phyloP scores from a whole-genome alignment of 2,888 invertebrate genomes.

The Oligia latruncula region DNA sequence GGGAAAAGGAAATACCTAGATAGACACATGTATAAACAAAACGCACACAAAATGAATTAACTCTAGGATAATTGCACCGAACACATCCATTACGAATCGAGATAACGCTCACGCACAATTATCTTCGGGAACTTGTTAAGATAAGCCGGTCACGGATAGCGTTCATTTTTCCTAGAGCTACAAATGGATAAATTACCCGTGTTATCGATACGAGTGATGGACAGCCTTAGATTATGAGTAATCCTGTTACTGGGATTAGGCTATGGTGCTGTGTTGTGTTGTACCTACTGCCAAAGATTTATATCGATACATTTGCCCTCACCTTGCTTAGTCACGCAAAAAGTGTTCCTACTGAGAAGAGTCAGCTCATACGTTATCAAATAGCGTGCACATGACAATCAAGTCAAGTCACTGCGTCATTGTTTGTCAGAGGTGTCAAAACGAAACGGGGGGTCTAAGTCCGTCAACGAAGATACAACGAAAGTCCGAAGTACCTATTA shows the following conservation, averaged over 20 bases:
- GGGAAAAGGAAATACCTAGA: slow-evolving; percentile 23
- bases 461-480: neutral
- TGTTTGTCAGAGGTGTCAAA: neutral
- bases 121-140: slow-evolving; percentile 88
- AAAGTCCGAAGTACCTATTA: no score
- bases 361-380: neutral
- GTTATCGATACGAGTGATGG: slow-evolving; percentile 84
- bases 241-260: slow-evolving; percentile 79
- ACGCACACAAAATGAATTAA: slow-evolving; percentile 71
- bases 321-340: neutral
- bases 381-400: neutral
- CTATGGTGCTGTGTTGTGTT: slow-evolving; percentile 56
- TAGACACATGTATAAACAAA: slow-evolving; percentile 29
- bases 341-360: neutral
- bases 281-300: neutral
- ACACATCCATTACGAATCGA: slow-evolving; percentile 72
- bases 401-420: neutral
- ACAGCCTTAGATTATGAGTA: slow-evolving; percentile 85
- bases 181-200: slow-evolving; percentile 81
- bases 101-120: slow-evolving; percentile 76
- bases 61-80: slow-evolving; percentile 78
- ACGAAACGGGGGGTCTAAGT: neutral
- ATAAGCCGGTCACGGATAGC: slow-evolving; percentile 85
- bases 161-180: slow-evolving; percentile 79
- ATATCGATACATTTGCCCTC: neutral